Conservation (phyloP, 2,888 invertebrate genomes). For the Zonitis immaculata region DNA sequence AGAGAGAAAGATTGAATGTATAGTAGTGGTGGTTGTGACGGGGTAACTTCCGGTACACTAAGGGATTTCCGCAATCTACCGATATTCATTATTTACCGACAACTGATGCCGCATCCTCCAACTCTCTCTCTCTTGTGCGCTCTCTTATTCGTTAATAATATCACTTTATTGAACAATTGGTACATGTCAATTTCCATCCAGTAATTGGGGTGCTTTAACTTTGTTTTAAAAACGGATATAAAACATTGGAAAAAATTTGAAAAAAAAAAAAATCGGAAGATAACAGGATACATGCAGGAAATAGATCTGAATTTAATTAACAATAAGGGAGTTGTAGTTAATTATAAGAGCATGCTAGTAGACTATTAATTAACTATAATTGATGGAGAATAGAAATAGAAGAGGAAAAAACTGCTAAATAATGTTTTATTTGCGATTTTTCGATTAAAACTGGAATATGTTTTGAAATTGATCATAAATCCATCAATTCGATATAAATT, state of each 20-base stretch:
- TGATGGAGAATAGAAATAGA: background rate
- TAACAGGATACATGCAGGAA: background rate
- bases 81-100: conserved; percentile 45
- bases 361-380: background rate
- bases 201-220: background rate
- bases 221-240: background rate
- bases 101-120: conserved; percentile 28
- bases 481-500: too few relatives aligned
- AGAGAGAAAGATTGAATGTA: conserved; percentile 24
- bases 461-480: background rate
- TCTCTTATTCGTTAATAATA: background rate
- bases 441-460: background rate
- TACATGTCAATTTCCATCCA: background rate
- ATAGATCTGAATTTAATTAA: background rate
- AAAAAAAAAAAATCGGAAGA: background rate
- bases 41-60: conserved; percentile 43
- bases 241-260: background rate
- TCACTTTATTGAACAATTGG: background rate
- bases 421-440: background rate
- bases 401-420: too few relatives aligned
- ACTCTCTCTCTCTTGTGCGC: background rate
- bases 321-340: background rate
- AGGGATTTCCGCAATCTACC: conserved; percentile 45
- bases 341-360: background rate
- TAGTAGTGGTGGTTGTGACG: conserved; percentile 40